Conservation (phyloP, 2,113 vertebrate species). For the Toxostoma redivivum region DNA sequence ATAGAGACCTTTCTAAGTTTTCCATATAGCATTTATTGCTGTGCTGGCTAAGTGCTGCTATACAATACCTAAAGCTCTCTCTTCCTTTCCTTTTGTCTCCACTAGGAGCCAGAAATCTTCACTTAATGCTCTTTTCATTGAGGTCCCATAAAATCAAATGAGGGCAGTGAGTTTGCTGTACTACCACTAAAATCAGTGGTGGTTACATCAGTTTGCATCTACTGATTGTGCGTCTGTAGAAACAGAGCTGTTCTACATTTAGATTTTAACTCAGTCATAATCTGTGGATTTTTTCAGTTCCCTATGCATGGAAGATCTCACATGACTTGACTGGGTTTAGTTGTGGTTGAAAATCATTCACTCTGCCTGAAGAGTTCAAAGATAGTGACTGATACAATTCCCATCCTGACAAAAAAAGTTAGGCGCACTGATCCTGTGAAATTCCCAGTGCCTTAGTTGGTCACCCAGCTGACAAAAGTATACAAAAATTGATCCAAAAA, state of each 20-base stretch:
- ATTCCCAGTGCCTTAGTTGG: neutral
- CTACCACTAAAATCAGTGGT: neutral
- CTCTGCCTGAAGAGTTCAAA: neutral
- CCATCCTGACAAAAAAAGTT: neutral
- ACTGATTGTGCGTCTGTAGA: neutral
- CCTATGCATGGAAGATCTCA: neutral
- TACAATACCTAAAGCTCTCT: neutral
- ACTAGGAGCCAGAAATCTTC: neutral
- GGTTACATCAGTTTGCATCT: neutral
- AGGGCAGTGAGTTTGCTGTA: neutral
- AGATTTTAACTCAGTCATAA: neutral
- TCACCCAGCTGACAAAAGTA: neutral
- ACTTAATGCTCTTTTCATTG: neutral
- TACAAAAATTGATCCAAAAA: neutral
- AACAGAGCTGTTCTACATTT: neutral
- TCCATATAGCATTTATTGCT: neutral
- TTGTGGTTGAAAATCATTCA: neutral
- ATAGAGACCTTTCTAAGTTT: neutral
- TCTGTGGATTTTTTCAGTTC: neutral
- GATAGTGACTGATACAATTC: accelerated
- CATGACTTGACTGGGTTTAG: neutral
- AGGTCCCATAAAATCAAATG: neutral
- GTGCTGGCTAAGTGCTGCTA: neutral
- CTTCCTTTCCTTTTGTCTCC: neutral
- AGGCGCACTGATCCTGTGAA: neutral